phyloP scores from a whole-genome alignment of 1,140 invertebrate species.

The Zaprionus gabonicus region DNA sequence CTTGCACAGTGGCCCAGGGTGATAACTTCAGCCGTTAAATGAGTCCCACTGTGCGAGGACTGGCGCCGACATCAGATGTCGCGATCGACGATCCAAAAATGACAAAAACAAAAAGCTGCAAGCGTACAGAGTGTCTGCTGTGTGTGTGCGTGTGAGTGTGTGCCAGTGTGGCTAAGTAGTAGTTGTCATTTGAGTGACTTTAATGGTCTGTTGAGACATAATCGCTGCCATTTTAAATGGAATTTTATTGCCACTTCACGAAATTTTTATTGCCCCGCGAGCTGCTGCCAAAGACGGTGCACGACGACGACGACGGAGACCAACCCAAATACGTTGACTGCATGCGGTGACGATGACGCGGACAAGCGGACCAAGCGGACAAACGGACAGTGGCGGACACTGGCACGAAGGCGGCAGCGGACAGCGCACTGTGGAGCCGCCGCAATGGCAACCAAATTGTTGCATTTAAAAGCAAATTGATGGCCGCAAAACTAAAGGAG shows the following conservation, averaged over 20 bases:
- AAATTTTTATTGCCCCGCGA: constrained; percentile 76
- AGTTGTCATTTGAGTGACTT: constrained; percentile 84
- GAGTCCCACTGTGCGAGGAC: constrained; percentile 69
- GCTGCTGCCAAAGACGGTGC: constrained; percentile 26
- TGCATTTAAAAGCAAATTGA: constrained; percentile 84
- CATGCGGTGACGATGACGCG: constrained; percentile 76
- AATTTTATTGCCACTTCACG: constrained; percentile 84
- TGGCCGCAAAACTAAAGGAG: constrained; percentile 82
- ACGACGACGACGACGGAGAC: constrained; percentile 9
- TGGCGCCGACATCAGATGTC: constrained; percentile 75
- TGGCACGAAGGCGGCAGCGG: constrained; percentile 4
- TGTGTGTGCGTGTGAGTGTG: constrained; percentile 26
- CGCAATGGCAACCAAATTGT: constrained; percentile 80
- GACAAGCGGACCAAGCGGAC: background rate
- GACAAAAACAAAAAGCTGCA: constrained; percentile 43
- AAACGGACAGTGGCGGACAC: constrained; percentile 22
- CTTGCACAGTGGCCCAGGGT: constrained; percentile 14
- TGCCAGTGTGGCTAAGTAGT: constrained; percentile 78
- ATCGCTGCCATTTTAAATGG: constrained; percentile 85
- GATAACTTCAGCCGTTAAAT: constrained; percentile 47
- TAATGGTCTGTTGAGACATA: constrained; percentile 85
- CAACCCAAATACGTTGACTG: constrained; percentile 52
- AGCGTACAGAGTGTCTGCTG: too few species aligned
- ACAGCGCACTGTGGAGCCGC: constrained; percentile 24
- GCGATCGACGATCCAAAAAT: constrained; percentile 71